phyloP scores from a whole-genome alignment of 64 coral and sea anemone species.

The Exaiptasia diaphana region DNA sequence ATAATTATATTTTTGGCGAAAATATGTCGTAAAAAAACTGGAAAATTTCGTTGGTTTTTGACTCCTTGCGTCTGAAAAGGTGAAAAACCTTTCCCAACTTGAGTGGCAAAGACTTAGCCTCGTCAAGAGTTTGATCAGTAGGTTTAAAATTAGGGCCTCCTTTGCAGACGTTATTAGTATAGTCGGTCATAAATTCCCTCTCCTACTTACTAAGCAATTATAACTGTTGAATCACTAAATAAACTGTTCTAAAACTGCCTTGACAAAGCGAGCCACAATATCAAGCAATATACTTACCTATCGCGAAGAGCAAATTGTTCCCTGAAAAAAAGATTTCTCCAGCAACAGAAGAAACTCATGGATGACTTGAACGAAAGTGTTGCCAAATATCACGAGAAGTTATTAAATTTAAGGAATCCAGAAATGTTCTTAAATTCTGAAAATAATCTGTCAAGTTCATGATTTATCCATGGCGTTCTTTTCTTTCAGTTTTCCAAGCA shows the following conservation, averaged over 20 bases:
- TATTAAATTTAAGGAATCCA: neutral
- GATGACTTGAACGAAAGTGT: no score
- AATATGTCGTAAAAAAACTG: no score
- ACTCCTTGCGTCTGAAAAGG: no score
- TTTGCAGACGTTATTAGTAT: neutral
- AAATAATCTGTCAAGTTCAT: neutral
- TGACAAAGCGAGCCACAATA: no score
- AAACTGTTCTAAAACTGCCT: no score
- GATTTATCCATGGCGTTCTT: neutral
- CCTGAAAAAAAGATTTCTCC: neutral
- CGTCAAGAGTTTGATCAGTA: no score
- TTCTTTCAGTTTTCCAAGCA: neutral
- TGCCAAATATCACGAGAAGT: neutral
- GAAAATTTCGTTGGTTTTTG: no score
- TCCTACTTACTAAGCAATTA: neutral
- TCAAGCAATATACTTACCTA: neutral
- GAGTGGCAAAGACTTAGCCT: no score
- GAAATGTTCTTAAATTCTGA: neutral
- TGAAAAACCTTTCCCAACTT: no score
- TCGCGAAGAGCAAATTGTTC: neutral
- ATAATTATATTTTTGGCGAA: no score
- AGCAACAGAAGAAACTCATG: neutral
- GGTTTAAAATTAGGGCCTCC: neutral
- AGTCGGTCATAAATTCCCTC: neutral
- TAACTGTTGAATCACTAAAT: no score